Evolutionary conservation across 2,797 vertebrate genomes (phyloP).

Genomic region (Sandelia bainsii): DNA sequence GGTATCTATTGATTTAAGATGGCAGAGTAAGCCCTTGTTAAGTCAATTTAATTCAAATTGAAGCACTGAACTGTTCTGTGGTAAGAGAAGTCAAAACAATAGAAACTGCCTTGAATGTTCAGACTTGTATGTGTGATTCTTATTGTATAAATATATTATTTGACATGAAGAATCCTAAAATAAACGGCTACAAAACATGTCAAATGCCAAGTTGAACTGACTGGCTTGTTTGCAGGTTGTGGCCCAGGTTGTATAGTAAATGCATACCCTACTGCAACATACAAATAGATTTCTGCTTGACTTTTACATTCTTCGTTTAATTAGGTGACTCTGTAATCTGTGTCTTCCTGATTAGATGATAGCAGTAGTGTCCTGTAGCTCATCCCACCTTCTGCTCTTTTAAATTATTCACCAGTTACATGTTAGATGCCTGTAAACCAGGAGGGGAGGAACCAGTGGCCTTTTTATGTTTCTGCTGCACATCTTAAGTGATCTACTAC

Average conservation of each 20-base stretch:
- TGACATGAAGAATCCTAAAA: neutral
- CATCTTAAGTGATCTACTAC: conserved; percentile 26
- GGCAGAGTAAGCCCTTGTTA: conserved; percentile 53
- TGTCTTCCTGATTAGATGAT: conserved; percentile 22
- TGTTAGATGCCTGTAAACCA: conserved; percentile 31
- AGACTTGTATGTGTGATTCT: neutral
- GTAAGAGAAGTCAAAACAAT: neutral
- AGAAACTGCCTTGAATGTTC: neutral
- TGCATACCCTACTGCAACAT: neutral
- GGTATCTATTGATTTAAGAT: conserved; percentile 71
- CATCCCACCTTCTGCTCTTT: conserved; percentile 34
- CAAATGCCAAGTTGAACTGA: neutral
- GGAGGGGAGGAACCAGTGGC: conserved; percentile 20
- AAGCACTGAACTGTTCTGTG: conserved; percentile 3
- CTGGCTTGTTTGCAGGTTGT: neutral
- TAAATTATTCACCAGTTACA: conserved; percentile 68
- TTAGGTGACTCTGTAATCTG: conserved; percentile 21
- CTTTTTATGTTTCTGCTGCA: conserved; percentile 40
- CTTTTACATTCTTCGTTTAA: conserved; percentile 31
- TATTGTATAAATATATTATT: neutral
- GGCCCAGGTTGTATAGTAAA: neutral
- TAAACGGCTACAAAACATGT: neutral
- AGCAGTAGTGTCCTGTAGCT: conserved; percentile 37
- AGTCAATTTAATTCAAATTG: conserved; percentile 64
- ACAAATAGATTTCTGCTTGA: conserved; percentile 19